Conservation (phyloP, 2,888 invertebrate genomes). For the Salpingus planirostris region DNA sequence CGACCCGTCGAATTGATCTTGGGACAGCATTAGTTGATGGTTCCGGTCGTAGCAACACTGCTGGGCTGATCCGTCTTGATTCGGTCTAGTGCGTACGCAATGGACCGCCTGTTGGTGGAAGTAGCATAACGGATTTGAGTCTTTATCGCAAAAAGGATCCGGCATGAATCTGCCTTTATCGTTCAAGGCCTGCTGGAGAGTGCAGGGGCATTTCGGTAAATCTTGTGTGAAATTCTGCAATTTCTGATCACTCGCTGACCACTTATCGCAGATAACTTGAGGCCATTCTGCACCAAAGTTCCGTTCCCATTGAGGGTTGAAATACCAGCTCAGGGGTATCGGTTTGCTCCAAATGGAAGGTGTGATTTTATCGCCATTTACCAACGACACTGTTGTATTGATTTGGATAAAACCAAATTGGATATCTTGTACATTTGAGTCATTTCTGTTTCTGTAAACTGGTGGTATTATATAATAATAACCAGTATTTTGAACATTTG, state of each 20-base stretch:
- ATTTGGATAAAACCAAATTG: conserved; percentile 83
- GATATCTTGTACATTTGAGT: conserved; percentile 61
- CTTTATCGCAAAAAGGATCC: conserved; percentile 83
- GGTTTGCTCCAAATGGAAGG: conserved; percentile 80
- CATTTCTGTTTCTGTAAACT: conserved; percentile 60
- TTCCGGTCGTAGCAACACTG: conserved; percentile 96
- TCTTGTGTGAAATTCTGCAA: conserved; percentile 79
- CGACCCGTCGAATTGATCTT: conserved; percentile 94
- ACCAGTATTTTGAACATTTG: conserved; percentile 46
- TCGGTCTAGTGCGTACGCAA: conserved; percentile 84
- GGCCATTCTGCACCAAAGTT: conserved; percentile 77
- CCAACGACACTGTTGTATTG: conserved; percentile 67
- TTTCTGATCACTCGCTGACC: conserved; percentile 78
- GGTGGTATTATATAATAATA: conserved; percentile 64
- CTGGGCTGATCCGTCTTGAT: conserved; percentile 85
- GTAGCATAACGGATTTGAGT: conserved; percentile 79
- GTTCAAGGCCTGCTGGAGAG: conserved; percentile 75
- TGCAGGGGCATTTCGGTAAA: conserved; percentile 84
- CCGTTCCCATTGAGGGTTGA: conserved; percentile 79
- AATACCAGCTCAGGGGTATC: conserved; percentile 90
- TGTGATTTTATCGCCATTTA: conserved; percentile 25
- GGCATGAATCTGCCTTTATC: conserved; percentile 92
- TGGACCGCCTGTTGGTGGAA: conserved; percentile 86
- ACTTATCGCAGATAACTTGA: conserved; percentile 74
- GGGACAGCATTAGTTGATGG: conserved; percentile 84